A percentile compares a stretch with the other conserved stretches of the same genome.
These are phyloP conservation scores for Ellobium chinense DNA, from an alignment of 2,888 invertebrate species.

Conservation along the genomic window DNA sequence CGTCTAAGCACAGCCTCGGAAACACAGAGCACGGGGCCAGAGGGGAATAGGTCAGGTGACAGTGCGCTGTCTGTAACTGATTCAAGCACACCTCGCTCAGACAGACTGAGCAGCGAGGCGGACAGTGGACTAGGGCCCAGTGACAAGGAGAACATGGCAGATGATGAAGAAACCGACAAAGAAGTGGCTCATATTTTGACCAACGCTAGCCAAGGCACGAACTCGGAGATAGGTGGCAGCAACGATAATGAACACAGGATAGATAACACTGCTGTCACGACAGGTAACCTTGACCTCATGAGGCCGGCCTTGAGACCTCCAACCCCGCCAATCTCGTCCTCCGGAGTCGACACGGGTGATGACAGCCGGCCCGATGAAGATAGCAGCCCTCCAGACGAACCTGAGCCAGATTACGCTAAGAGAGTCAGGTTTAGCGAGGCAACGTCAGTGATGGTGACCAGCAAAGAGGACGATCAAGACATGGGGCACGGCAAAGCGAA, in stretches of 20 bases:
- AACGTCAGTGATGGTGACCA: neutral
- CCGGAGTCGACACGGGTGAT: neutral
- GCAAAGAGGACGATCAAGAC: no score
- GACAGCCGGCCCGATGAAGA: neutral
- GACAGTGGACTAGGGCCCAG: neutral
- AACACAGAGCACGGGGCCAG: neutral
- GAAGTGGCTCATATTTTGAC: constrained; percentile 15
- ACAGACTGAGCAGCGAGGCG: neutral
- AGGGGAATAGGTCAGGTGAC: neutral
- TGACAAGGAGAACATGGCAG: neutral
- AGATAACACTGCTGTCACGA: neutral
- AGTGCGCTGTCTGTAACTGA: neutral
- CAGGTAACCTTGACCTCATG: constrained; percentile 4
- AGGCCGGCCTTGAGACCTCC: neutral
- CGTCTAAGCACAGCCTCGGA: neutral
- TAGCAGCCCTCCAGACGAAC: constrained; percentile 52
- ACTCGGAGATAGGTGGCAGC: neutral
- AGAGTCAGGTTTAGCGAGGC: constrained; percentile 58
- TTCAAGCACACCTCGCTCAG: neutral
- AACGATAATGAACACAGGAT: neutral
- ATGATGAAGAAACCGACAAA: neutral
- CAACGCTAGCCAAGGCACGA: neutral
- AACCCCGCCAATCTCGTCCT: no score
- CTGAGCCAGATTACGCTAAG: constrained; percentile 65
- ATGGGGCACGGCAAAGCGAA: no score